Percentiles rank a stretch among this genome's conserved stretches.
These are phyloP conservation scores for Spicauda simplicius DNA, from an alignment of 2,888 invertebrate species.

Conservation along the genomic window DNA sequence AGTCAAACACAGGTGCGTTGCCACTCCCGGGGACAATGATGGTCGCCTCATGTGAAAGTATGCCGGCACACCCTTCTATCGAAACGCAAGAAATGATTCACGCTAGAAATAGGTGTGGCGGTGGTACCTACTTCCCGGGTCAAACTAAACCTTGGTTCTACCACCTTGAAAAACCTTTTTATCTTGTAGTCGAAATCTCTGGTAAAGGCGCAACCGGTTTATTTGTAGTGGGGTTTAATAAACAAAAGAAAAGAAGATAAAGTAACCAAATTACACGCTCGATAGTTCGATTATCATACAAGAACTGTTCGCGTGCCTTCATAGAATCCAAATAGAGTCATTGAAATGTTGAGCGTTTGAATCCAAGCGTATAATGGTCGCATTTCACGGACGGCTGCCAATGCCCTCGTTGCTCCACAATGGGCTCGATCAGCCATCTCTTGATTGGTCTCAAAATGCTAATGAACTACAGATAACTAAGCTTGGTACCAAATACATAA, in stretches of 20 bases:
- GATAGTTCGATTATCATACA: conserved; percentile 24
- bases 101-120: too few relatives aligned
- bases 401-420: conserved; percentile 57
- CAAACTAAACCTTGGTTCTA: too few relatives aligned
- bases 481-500: neutral
- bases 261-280: neutral
- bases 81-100: too few relatives aligned
- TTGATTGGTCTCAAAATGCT: conserved; percentile 47
- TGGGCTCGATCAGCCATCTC: conserved; percentile 56
- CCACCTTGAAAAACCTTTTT: too few relatives aligned
- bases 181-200: too few relatives aligned
- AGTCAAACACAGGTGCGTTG: too few relatives aligned
- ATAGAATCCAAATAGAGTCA: conserved; percentile 60
- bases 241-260: neutral
- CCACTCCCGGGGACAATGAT: too few relatives aligned
- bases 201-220: too few relatives aligned
- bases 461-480: conserved; percentile 24
- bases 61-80: too few relatives aligned
- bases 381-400: conserved; percentile 63
- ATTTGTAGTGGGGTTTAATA: too few relatives aligned
- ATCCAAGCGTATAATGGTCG: conserved; percentile 49
- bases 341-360: conserved; percentile 51
- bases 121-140: too few relatives aligned
- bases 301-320: conserved; percentile 28
- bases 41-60: too few relatives aligned